phyloP scores from a whole-genome alignment of 64 coral and sea anemone genomes.

The Porites australiensis region DNA sequence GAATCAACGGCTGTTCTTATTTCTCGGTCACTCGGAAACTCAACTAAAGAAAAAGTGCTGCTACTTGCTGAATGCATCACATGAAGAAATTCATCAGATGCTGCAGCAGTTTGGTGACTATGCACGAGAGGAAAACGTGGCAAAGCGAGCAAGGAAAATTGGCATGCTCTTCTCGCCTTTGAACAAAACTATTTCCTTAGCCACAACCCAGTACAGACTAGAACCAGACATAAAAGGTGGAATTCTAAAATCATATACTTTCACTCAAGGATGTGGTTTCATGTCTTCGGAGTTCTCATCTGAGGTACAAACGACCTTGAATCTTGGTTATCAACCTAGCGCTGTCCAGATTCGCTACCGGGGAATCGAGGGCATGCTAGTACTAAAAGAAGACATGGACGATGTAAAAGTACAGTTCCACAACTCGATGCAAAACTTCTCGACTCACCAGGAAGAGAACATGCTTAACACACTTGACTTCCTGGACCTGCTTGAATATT shows the following conservation, averaged over 20 bases:
- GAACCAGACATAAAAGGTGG: conserved; percentile 43
- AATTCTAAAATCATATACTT: conserved; percentile 21
- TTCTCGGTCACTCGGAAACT: conserved; percentile 49
- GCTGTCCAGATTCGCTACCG: conserved; percentile 69
- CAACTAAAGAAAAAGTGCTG: conserved; percentile 76
- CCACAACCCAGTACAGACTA: conserved; percentile 33
- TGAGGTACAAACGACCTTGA: conserved; percentile 42
- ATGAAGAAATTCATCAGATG: conserved; percentile 69
- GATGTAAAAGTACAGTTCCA: conserved; percentile 67
- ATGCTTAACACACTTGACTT: conserved; percentile 44
- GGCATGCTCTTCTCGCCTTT: conserved; percentile 66
- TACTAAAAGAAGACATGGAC: conserved; percentile 44
- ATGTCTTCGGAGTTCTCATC: conserved; percentile 73
- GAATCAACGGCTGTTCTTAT: conserved; percentile 1
- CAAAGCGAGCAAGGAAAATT: conserved; percentile 61
- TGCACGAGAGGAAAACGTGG: conserved; percentile 17
- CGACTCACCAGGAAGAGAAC: conserved; percentile 49
- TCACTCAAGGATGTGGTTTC: conserved; percentile 84
- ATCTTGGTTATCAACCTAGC: conserved; percentile 49
- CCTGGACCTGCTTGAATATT: conserved; percentile 73
- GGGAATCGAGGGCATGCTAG: conserved; percentile 55
- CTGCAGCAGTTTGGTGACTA: conserved; percentile 80
- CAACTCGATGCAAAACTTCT: conserved; percentile 82
- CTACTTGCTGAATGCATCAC: conserved; percentile 53
- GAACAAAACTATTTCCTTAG: conserved; percentile 33